These are phyloP conservation scores for Volucella bombylans DNA, from an alignment of 2,888 invertebrate genomes.

Conservation along the genomic window DNA sequence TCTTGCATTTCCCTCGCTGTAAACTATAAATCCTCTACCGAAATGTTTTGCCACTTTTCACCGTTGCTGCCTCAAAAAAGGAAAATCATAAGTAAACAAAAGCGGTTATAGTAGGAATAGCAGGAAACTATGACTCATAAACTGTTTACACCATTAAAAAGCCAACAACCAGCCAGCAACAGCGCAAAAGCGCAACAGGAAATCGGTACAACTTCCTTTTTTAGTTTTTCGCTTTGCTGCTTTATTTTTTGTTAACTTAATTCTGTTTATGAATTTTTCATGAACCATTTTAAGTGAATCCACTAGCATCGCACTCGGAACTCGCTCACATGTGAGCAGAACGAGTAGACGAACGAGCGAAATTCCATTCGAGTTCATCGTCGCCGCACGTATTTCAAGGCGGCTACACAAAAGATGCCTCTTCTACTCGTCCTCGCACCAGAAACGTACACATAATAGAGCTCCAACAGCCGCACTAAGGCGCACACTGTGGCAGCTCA, in stretches of 20 bases:
- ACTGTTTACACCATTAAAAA: background rate
- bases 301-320: no score
- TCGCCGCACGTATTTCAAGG: slow-evolving; percentile 34
- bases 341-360: background rate
- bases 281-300: slow-evolving; percentile 26
- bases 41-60: slow-evolving; percentile 29
- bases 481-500: slow-evolving; percentile 22
- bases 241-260: slow-evolving; percentile 20
- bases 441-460: slow-evolving; percentile 24
- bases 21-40: slow-evolving; percentile 57
- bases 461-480: slow-evolving; percentile 42
- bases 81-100: background rate
- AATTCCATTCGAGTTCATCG: slow-evolving; percentile 33
- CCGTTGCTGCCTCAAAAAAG: background rate
- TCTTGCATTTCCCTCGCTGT: slow-evolving; percentile 38
- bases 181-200: slow-evolving; percentile 27
- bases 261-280: slow-evolving; percentile 59
- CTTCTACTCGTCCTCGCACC: background rate
- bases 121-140: background rate
- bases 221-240: background rate
- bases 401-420: slow-evolving; percentile 33
- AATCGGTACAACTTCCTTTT: slow-evolving; percentile 32
- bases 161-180: no score
- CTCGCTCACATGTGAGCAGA: background rate
- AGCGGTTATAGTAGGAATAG: background rate